phyloP scores from a whole-genome alignment of 2,113 vertebrate species.

The Suncus etruscus region DNA sequence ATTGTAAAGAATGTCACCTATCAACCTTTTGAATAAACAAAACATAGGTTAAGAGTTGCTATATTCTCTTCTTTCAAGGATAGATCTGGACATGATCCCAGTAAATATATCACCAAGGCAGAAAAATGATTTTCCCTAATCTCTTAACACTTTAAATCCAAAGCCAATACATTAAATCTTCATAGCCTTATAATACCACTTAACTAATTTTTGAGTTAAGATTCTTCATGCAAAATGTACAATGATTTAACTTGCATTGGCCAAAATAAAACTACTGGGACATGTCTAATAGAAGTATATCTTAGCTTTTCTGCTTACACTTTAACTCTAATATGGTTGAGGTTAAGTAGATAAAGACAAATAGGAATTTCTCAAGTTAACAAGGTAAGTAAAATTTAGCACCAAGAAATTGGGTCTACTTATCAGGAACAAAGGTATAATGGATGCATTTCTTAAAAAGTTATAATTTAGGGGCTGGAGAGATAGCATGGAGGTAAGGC shows the following conservation, averaged over 20 bases:
- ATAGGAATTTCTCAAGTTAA: background rate
- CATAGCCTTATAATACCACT: background rate
- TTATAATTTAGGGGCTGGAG: no score
- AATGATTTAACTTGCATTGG: background rate
- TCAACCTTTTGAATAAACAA: conserved; percentile 79
- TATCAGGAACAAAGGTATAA: background rate
- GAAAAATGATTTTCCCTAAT: conserved; percentile 34
- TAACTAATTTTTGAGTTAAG: conserved; percentile 12
- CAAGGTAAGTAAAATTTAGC: background rate
- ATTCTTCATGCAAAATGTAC: background rate
- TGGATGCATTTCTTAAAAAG: background rate
- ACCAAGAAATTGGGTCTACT: background rate
- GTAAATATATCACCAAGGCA: conserved; percentile 33
- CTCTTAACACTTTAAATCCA: conserved; percentile 38
- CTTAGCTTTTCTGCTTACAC: background rate
- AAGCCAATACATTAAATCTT: background rate
- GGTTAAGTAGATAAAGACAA: background rate
- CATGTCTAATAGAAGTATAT: background rate
- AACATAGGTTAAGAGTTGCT: conserved; percentile 59
- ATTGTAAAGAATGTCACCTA: conserved; percentile 71
- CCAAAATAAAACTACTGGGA: conserved; percentile 28
- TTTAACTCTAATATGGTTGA: background rate
- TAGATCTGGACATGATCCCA: conserved; percentile 64
- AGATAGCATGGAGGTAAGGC: no score
- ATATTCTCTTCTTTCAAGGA: conserved; percentile 31